Conservation (phyloP, 2,797 vertebrate genomes). For the Catamblyrhynchus diadema region DNA sequence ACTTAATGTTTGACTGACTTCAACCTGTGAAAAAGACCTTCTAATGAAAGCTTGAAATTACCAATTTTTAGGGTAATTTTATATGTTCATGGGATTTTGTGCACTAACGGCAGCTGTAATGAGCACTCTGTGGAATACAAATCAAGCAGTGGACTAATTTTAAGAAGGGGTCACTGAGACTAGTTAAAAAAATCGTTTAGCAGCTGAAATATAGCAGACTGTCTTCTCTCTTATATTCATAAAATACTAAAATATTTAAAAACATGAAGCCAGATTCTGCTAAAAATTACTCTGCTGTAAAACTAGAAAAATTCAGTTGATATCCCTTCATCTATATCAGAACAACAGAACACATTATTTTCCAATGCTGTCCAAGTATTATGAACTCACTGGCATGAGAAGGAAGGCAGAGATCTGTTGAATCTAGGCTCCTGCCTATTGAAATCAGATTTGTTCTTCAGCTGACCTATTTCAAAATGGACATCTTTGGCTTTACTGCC, state of each 20-base stretch:
- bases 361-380: neutral
- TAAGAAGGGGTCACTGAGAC: slow-evolving; percentile 4
- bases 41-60: slow-evolving; percentile 22
- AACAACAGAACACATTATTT: neutral
- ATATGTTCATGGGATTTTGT: slow-evolving; percentile 3
- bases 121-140: slow-evolving; percentile 31
- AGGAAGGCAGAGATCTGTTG: neutral
- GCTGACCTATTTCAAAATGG: neutral
- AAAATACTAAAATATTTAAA: neutral
- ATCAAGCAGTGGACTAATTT: slow-evolving; percentile 28
- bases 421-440: neutral
- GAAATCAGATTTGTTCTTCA: neutral
- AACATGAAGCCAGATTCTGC: neutral
- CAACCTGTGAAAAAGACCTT: slow-evolving; percentile 9
- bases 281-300: neutral
- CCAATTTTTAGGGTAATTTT: slow-evolving; percentile 45
- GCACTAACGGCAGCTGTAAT: neutral
- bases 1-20: slow-evolving; percentile 12
- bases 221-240: neutral
- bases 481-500: neutral
- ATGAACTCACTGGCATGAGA: neutral
- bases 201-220: neutral
- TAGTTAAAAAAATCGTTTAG: neutral
- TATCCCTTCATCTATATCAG: neutral
- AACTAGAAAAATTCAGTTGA: neutral